Conservation (phyloP, 2,888 invertebrate genomes). For the Polyommatus iphigenia region DNA sequence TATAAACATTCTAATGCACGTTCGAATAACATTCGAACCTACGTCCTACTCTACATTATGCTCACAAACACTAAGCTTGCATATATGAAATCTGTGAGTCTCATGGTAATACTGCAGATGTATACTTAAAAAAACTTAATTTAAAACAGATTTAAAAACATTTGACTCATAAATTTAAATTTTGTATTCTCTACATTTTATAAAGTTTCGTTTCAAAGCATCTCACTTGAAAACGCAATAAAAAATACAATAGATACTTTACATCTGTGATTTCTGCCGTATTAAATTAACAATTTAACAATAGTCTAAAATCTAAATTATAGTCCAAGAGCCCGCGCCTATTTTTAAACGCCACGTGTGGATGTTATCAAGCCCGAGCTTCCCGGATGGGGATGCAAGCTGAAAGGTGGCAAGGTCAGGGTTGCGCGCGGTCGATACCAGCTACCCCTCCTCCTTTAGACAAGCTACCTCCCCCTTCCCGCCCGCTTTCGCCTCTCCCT, state of each 20-base stretch:
- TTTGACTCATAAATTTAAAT: too few relatives aligned
- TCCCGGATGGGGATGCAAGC: constrained; percentile 30
- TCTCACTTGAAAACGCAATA: not conserved
- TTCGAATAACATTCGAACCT: not conserved
- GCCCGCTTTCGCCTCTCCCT: constrained; percentile 18
- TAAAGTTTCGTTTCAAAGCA: not conserved
- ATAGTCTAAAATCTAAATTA: not conserved
- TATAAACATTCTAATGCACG: not conserved
- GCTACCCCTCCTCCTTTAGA: constrained; percentile 1
- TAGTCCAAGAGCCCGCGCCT: not conserved
- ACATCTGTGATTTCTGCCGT: not conserved
- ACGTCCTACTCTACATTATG: not conserved
- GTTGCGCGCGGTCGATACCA: constrained; percentile 39
- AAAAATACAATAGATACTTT: not conserved
- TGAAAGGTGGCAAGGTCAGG: constrained; percentile 38
- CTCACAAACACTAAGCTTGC: not conserved
- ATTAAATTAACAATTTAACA: not conserved
- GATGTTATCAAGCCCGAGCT: not conserved
- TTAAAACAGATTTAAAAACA: too few relatives aligned
- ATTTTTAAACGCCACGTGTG: constrained; percentile 11
- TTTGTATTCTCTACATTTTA: not conserved
- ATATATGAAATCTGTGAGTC: not conserved
- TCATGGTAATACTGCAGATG: not conserved
- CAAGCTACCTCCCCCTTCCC: not conserved
- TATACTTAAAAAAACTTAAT: too few relatives aligned